These are phyloP conservation scores for Crotalus viridis DNA, from an alignment of 2,113 vertebrate species.

Conservation along the genomic window DNA sequence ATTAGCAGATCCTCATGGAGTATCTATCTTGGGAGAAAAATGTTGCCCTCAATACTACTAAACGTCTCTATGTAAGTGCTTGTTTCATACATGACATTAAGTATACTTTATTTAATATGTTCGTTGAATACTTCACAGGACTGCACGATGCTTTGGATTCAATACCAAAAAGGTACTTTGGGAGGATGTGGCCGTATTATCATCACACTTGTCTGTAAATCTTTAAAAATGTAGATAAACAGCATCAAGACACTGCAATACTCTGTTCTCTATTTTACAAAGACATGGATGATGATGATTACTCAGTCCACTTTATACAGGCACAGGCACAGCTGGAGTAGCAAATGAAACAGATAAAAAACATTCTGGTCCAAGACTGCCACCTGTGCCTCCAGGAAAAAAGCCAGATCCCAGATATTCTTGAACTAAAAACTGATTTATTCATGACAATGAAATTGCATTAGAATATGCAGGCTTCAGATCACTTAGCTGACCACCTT, in stretches of 20 bases:
- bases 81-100: background rate
- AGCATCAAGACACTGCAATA: background rate
- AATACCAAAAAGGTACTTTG: background rate
- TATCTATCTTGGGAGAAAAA: background rate
- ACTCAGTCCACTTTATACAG: background rate
- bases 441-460: conserved; percentile 1
- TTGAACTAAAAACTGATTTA: background rate
- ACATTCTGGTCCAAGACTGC: background rate
- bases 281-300: conserved; percentile 1
- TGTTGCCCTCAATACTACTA: background rate
- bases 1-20: background rate
- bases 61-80: background rate
- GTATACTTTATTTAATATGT: background rate
- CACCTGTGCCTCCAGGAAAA: conserved; percentile 2
- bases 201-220: background rate
- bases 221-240: background rate
- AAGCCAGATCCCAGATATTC: background rate
- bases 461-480: background rate
- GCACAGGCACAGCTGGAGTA: background rate
- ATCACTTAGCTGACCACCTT: background rate
- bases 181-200: background rate
- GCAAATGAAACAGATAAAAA: conserved; percentile 5
- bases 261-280: background rate
- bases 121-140: background rate
- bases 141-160: background rate